A percentile compares a stretch with the other conserved stretches of the same genome.
Conservation (phyloP, 2,113 vertebrate species). For the Pelodiscus sinensis region DNA sequence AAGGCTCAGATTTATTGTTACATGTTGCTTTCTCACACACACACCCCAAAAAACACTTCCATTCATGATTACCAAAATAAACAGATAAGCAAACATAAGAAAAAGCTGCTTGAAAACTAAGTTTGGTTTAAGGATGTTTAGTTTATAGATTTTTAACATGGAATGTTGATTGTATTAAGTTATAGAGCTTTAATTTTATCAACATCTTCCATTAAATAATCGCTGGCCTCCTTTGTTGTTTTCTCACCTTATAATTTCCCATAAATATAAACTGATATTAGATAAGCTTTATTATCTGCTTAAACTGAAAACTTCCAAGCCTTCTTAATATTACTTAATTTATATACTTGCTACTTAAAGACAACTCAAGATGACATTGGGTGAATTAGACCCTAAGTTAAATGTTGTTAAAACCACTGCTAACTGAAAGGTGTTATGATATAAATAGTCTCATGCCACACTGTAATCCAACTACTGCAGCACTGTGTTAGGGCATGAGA, state of each 20-base stretch:
- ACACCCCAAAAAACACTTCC: background rate
- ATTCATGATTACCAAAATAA: background rate
- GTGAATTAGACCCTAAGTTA: background rate
- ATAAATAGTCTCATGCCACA: background rate
- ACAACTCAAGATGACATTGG: background rate
- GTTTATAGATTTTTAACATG: background rate
- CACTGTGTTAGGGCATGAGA: background rate
- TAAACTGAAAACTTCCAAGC: background rate
- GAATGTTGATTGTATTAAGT: background rate
- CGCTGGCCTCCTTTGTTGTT: background rate
- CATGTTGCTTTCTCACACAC: background rate
- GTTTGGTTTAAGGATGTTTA: background rate
- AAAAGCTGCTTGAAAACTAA: background rate
- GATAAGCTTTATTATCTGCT: background rate
- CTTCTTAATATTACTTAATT: background rate
- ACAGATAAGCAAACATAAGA: background rate
- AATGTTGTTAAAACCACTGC: background rate
- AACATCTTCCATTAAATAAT: background rate
- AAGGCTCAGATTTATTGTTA: background rate
- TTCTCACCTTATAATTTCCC: background rate
- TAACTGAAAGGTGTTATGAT: background rate
- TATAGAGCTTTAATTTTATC: no score
- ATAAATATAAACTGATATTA: background rate
- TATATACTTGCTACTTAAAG: rapidly evolving
- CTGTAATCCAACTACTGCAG: background rate